Evolutionary conservation across 2,797 vertebrate species (phyloP).

Genomic region (Enteromius radiatus): DNA sequence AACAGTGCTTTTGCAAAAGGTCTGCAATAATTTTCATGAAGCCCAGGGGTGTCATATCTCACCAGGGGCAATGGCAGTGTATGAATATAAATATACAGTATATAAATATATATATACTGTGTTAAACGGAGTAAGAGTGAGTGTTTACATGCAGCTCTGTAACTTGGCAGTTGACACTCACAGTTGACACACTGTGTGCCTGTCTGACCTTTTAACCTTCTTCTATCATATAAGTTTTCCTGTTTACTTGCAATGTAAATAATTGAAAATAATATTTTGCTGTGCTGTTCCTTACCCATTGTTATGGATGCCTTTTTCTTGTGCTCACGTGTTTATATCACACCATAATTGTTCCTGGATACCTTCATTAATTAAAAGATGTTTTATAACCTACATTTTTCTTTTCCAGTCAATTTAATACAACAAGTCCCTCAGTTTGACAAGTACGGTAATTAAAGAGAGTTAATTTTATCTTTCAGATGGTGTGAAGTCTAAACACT

Average conservation of each 20-base stretch:
- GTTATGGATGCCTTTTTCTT: background rate
- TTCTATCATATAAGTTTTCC: background rate
- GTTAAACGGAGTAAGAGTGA: constrained; percentile 49
- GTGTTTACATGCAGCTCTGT: constrained; percentile 40
- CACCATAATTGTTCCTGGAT: background rate
- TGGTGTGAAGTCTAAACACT: background rate
- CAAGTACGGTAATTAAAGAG: constrained; percentile 11
- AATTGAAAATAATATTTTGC: background rate
- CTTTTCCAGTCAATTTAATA: background rate
- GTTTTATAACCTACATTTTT: constrained; percentile 10
- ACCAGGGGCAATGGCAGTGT: constrained; percentile 44
- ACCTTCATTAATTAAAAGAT: background rate
- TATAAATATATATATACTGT: constrained; percentile 8
- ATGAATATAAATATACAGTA: constrained; percentile 48
- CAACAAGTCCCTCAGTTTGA: background rate
- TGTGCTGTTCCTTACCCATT: background rate
- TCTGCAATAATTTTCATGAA: constrained; percentile 62
- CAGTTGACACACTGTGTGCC: background rate
- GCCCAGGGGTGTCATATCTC: constrained; percentile 58
- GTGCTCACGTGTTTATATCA: background rate
- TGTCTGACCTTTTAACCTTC: constrained; percentile 8
- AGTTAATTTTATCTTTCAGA: background rate
- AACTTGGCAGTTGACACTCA: constrained; percentile 19
- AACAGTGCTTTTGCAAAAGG: constrained; percentile 71
- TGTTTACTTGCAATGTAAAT: background rate